phyloP scores from a whole-genome alignment of 2,888 invertebrate genomes.

The Troilus luridus region DNA sequence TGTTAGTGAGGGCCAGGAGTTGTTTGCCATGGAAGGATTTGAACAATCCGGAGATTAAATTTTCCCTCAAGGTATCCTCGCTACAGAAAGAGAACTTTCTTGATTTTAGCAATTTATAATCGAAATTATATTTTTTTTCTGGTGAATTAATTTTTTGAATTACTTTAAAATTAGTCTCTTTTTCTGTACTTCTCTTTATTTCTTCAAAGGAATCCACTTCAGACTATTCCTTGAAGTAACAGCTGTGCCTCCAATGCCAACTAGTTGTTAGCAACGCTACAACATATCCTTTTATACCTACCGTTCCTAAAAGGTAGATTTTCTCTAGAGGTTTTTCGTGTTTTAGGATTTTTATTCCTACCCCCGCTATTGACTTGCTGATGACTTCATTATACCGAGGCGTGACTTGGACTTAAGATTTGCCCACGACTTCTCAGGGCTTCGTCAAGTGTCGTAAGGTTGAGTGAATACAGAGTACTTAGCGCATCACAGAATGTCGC shows the following conservation, averaged over 20 bases:
- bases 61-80: too few species aligned
- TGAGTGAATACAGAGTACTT: slow-evolving; percentile 25
- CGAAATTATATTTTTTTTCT: too few species aligned
- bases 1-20: too few species aligned
- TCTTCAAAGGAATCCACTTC: neutral
- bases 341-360: slow-evolving; percentile 23
- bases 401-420: slow-evolving; percentile 31
- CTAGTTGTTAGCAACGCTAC: neutral
- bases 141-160: neutral
- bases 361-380: slow-evolving; percentile 38
- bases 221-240: neutral
- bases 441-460: slow-evolving; percentile 50
- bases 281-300: neutral
- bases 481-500: slow-evolving; percentile 23
- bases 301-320: slow-evolving; percentile 38
- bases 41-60: too few species aligned
- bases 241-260: slow-evolving; percentile 10
- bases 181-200: neutral
- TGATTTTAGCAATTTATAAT: too few species aligned
- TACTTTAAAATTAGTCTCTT: neutral
- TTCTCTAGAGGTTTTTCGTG: slow-evolving; percentile 23
- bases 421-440: slow-evolving; percentile 37
- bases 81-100: too few species aligned
- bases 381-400: slow-evolving; percentile 41
- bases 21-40: too few species aligned